Evolutionary conservation across 2,888 invertebrate species (phyloP), one percentile per base, ranked within the genome.

Genomic region (Sinotaia quadrata): DNA sequence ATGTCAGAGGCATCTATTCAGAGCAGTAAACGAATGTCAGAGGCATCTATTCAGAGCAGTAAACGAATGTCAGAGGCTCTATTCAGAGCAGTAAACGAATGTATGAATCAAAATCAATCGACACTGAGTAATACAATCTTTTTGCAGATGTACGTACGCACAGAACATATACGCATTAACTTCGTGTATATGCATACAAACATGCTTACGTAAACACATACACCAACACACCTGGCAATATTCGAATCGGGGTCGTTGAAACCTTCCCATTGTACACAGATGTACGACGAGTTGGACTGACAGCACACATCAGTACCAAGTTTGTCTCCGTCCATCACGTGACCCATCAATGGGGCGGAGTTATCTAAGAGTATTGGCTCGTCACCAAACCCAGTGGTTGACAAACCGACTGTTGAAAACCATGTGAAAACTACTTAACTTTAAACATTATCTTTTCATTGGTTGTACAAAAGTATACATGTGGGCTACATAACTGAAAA

Each of bases 181-280:
- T n/a, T n/a, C n/a, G n/a, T n/a, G n/a, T n/a, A n/a, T n/a, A n/a
- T n/a, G n/a, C n/a, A n/a, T n/a, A n/a, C n/a, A n/a, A n/a, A n/a
- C n/a, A n/a, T n/a, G n/a, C n/a, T n/a, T n/a, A n/a, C n/a, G n/a
- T n/a, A n/a, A n/a, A n/a, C 10, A 18, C 41, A 21, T 21, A 27
- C 21, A 8, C 7, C 34, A 27, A 69, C 66, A 24, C 61, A 80
- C 81, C 77, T 73, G 27, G 71, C 69, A 29, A 83, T 77, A 15
- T 80, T 80, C 18, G 81, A 81, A 60, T 83, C 80, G 18, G 78
- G 77, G 67, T 83, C 83, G 58, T 69, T 77, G 59, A 81, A 83
- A n/a, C 69, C 69, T 0, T 68, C 54, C 82, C 81, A 82, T 56
- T 81, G 79, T 2, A 77, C 80, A 73, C 80, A 80, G 2, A 82